Evolutionary conservation across 2,797 vertebrate species (phyloP), one percentile per base, ranked within the genome.

Genomic region (Sebastes itinus): DNA sequence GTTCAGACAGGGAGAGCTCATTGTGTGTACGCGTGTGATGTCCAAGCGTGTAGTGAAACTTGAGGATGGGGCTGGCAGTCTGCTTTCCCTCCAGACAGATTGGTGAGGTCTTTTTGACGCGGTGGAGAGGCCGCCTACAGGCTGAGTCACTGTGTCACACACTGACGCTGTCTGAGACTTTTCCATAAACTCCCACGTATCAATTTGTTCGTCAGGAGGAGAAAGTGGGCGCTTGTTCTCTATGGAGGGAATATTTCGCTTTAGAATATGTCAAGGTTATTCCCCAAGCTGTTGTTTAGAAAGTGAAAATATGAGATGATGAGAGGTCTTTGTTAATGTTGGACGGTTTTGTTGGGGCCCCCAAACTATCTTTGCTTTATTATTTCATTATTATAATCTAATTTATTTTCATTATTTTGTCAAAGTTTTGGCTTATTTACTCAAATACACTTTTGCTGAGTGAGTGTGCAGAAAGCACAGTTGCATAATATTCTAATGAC

Each of bases 61-160:
- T 84, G 88, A 90, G 82, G 92, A 87, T 77, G 88, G 87, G 89
- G 90, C 91, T 62, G 86, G 89, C 88, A 65, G 86, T 92, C 90
- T 91, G 93, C 84, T 88, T 81, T 88, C 88, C 83, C 90, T 92
- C 87, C 92, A 92, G 89, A 89, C 91, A 89, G 86, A 91, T 77
- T 84, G 90, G 74, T 88, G 90, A 83, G 75, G 91, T 85, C 82
- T 88, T 92, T 64, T 90, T 92, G 88, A 94, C 89, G 85, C 75
- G 90, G 83, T 74, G 74, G 83, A 92, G 92, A 90, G 92, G 90
- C 93, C 93, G 93, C 94, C 94, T 92, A 92, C 94, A 91, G 92
- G 91, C 93, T 94, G 93, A 95, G 83, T 95, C 94, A 94, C 90
- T 76, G 89, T 92, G 89, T 92, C 92, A 92, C 90, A 89, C 90